Percentiles rank a stretch among this genome's conserved stretches.
These are phyloP conservation scores for Stylophora pistillata DNA, from an alignment of 64 coral and sea anemone genomes.

Conservation along the genomic window DNA sequence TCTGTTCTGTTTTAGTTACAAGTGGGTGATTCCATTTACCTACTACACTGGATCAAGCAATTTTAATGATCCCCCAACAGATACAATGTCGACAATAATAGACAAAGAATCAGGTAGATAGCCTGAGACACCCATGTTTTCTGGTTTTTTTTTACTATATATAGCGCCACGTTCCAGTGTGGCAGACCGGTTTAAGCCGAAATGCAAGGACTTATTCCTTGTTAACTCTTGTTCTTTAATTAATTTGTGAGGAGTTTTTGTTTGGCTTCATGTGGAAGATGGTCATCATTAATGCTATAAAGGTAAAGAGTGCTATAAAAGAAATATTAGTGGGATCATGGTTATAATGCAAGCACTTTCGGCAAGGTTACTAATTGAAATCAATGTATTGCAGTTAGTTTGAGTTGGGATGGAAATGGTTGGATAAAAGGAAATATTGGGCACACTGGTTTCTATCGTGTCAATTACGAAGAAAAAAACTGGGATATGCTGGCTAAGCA, in stretches of 20 bases:
- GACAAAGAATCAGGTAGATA: slow-evolving; percentile 18
- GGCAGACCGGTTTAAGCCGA: too few relatives aligned
- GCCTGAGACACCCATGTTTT: too few relatives aligned
- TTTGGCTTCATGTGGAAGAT: too few relatives aligned
- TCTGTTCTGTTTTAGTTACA: slow-evolving; percentile 45
- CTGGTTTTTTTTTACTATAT: too few relatives aligned
- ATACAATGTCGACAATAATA: slow-evolving; percentile 23
- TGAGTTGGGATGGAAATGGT: slow-evolving; percentile 76
- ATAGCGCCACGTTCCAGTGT: too few relatives aligned
- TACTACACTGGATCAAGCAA: slow-evolving; percentile 39
- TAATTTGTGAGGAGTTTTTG: too few relatives aligned
- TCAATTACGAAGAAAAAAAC: slow-evolving; percentile 73
- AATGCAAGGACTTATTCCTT: too few relatives aligned
- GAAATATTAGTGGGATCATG: too few relatives aligned
- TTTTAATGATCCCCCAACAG: slow-evolving; percentile 1
- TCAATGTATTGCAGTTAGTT: slow-evolving; percentile 32
- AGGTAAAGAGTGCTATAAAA: too few relatives aligned
- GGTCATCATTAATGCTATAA: too few relatives aligned
- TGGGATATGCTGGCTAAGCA: slow-evolving; percentile 67
- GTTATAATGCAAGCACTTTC: too few relatives aligned
- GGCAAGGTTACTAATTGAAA: not conserved
- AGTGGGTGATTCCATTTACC: slow-evolving; percentile 82
- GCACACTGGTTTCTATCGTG: slow-evolving; percentile 87
- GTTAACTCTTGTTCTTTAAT: too few relatives aligned
- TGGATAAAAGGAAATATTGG: slow-evolving; percentile 93